Evolutionary conservation across 2,113 vertebrate species (phyloP), one percentile per base, ranked within the genome.

Genomic region (Eulacestoma nigropectus): DNA sequence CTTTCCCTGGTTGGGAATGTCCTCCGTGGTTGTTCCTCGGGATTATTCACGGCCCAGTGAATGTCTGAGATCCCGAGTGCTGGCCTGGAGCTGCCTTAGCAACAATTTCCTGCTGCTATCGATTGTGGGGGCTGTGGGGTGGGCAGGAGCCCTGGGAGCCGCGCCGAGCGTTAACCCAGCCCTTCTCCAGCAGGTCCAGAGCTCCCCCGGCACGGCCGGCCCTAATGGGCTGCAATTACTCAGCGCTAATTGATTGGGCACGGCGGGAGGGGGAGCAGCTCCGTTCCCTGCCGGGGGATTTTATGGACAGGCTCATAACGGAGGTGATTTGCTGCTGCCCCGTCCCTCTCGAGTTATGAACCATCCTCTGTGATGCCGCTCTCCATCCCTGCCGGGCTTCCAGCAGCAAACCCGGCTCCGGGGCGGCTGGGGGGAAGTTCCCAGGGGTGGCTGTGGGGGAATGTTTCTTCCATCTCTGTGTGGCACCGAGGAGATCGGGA

Each of bases 1-100:
- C 29, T 68, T 57, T 39, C 8, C 60, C 52, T 3, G 42, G 3
- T 4, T 4, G 16, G 52, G 42, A 57, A 27, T 16, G 33, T 4
- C 39, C 60, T 17, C 49, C 16, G 12, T 2, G 22, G 8, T 1
- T 23, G 5, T 10, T 46, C n/a, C 78, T 5, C 10, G 0, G 78
- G n/a, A 27, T 81, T 16, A 33, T 33, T 10, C 52, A 35, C 3
- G 16, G 62, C n/a, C 13, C 63, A 2, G 41, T 0, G 50, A 6
- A 26, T 2, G 41, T 3, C 77, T 37, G 39, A 25, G 62, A 16
- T 18, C 5, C 75, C 10, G 13, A 17, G 60, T 25, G 13, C 76
- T 64, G 59, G 10, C 60, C 60, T n/a, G 52, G 11, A 49, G 64
- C 79, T 49, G 64, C 53, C 79, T 14, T 4, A 23, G 64, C 64